Evolutionary conservation across 1,140 invertebrate genomes (phyloP).

Genomic region (Patella vulgata): DNA sequence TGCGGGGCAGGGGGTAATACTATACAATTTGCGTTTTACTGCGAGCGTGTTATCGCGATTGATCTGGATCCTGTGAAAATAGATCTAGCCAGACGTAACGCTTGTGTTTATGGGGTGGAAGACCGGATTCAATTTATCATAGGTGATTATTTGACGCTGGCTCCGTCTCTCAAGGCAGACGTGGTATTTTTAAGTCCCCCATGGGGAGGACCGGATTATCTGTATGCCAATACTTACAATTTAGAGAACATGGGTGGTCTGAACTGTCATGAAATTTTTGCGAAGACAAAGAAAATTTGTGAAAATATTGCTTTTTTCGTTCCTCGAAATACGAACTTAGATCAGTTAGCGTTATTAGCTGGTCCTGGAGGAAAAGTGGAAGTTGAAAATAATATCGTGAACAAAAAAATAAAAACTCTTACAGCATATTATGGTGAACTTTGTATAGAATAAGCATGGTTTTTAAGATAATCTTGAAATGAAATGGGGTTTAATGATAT

Average conservation of each 20-base stretch:
- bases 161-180: conserved; percentile 70
- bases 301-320: conserved; percentile 88
- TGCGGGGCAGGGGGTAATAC: conserved; percentile 98
- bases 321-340: conserved; percentile 86
- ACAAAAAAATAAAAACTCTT: conserved; percentile 87
- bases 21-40: conserved; percentile 94
- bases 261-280: conserved; percentile 67
- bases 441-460: too few relatives aligned
- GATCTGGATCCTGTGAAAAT: conserved; percentile 93
- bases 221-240: conserved; percentile 75
- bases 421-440: conserved; percentile 93
- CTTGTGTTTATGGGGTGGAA: conserved; percentile 86
- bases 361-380: conserved; percentile 83
- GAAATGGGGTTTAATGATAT: too few relatives aligned
- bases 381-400: conserved; percentile 92
- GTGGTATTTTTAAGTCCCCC: conserved; percentile 95
- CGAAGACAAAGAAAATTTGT: conserved; percentile 49
- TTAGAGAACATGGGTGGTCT: conserved; percentile 81
- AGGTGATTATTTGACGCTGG: conserved; percentile 83
- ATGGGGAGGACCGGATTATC: conserved; percentile 92
- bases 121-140: conserved; percentile 93
- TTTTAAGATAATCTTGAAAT: too few relatives aligned
- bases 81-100: conserved; percentile 87
- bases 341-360: conserved; percentile 80
- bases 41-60: conserved; percentile 89